Percentiles rank a stretch among this genome's conserved stretches.
phyloP scores from a whole-genome alignment of 2,888 invertebrate species.

The Julus scandinavius region DNA sequence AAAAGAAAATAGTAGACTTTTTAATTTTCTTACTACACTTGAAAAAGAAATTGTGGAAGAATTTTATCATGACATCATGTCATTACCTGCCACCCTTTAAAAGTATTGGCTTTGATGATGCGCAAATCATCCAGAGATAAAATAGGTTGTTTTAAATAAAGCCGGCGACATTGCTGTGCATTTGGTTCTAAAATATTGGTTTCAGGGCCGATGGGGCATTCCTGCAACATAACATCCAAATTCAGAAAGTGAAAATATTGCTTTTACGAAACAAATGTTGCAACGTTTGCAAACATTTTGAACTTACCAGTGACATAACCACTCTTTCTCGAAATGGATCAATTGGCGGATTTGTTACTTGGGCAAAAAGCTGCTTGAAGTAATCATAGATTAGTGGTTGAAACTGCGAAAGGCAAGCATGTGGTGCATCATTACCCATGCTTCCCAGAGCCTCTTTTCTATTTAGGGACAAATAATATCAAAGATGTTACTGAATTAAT shows the following conservation, averaged over 20 bases:
- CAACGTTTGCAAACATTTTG: neutral
- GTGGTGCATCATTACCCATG: constrained; percentile 98
- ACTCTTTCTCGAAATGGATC: constrained; percentile 99
- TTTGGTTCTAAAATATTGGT: constrained; percentile 92
- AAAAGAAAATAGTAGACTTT: constrained; percentile 58
- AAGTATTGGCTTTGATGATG: constrained; percentile 82
- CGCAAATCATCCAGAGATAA: constrained; percentile 90
- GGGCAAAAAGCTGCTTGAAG: constrained; percentile 97
- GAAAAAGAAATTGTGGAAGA: neutral
- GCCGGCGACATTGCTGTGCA: constrained; percentile 85
- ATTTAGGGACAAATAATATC: constrained; percentile 58
- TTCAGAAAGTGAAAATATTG: neutral
- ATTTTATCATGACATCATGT: neutral
- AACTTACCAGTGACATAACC: constrained; percentile 87
- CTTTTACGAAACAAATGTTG: too few species aligned
- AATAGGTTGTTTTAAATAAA: constrained; percentile 94
- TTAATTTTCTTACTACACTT: constrained; percentile 18
- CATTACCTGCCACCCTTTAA: constrained; percentile 84
- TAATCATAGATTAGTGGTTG: constrained; percentile 96
- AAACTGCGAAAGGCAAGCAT: constrained; percentile 95
- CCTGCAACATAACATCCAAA: constrained; percentile 63
- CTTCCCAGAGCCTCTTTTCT: constrained; percentile 98
- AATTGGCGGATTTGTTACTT: constrained; percentile 97
- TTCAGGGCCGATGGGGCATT: constrained; percentile 97
- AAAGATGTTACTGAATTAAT: neutral